Evolutionary conservation across 2,797 vertebrate species (phyloP).

Genomic region (Danio jaintianensis): DNA sequence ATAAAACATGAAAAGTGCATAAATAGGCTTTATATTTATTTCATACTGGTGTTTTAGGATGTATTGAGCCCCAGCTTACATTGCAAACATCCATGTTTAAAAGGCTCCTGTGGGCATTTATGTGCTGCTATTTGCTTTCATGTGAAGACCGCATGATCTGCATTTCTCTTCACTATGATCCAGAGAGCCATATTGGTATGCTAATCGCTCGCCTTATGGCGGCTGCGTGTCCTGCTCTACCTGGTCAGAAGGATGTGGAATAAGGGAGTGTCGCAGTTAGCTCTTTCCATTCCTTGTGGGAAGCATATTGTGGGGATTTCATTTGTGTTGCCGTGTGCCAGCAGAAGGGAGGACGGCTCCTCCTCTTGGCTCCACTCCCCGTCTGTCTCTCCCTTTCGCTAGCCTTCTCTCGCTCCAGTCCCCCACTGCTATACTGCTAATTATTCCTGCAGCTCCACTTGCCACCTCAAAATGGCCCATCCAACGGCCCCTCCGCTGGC

Average conservation of each 20-base stretch:
- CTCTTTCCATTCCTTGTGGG: conserved; percentile 55
- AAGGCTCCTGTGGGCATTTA: conserved; percentile 17
- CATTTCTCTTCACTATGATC: neutral
- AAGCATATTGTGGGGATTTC: conserved; percentile 62
- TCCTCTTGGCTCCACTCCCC: conserved; percentile 45
- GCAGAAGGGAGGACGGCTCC: conserved; percentile 56
- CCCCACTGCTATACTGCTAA: conserved; percentile 68
- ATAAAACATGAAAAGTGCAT: neutral
- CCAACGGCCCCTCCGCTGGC: conserved; percentile 65
- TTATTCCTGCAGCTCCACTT: conserved; percentile 75
- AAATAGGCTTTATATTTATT: too few species aligned
- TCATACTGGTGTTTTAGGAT: too few species aligned
- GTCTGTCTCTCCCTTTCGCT: conserved; percentile 3
- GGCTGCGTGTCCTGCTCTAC: conserved; percentile 49
- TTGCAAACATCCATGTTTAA: neutral
- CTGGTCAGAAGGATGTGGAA: conserved; percentile 61
- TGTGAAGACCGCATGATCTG: conserved; percentile 26
- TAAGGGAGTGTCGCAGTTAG: conserved; percentile 62
- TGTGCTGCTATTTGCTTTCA: conserved; percentile 21
- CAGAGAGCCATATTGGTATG: conserved; percentile 31
- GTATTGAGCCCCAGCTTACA: neutral
- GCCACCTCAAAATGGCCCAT: conserved; percentile 70
- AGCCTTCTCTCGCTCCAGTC: conserved; percentile 51
- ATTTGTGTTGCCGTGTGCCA: conserved; percentile 58
- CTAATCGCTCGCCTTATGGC: conserved; percentile 23